Evolutionary conservation across 2,113 vertebrate species (phyloP).

Genomic region (Paramisgurnus dabryanus): DNA sequence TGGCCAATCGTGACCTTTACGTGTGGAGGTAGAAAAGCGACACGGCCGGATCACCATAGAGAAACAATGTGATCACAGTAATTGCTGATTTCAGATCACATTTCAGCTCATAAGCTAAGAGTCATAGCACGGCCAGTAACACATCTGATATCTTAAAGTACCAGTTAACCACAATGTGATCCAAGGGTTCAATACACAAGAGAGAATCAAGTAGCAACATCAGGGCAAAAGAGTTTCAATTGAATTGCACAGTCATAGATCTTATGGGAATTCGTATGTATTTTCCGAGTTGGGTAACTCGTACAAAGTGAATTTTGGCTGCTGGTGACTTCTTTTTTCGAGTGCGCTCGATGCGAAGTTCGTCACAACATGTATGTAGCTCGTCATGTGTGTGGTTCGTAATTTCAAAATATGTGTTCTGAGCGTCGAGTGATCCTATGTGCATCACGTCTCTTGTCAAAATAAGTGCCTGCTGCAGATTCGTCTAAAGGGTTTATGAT

Average conservation of each 20-base stretch:
- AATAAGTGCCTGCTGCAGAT: too few species aligned
- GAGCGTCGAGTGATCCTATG: too few species aligned
- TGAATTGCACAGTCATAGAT: background rate
- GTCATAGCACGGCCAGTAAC: conserved; percentile 32
- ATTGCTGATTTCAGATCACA: conserved; percentile 33
- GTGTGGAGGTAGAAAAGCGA: background rate
- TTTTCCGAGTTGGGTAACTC: too few species aligned
- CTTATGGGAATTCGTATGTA: too few species aligned
- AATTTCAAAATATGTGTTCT: too few species aligned
- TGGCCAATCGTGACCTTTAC: conserved; percentile 4
- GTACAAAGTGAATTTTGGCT: too few species aligned
- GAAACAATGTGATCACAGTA: background rate
- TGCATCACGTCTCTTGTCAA: too few species aligned
- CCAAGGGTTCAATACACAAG: conserved; percentile 26
- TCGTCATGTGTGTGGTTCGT: too few species aligned
- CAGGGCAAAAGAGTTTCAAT: background rate
- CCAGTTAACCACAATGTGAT: conserved; percentile 19
- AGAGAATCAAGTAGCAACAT: conserved; percentile 14
- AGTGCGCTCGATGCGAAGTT: too few species aligned
- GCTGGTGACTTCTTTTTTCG: too few species aligned
- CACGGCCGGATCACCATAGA: conserved; percentile 24
- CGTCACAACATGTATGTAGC: too few species aligned
- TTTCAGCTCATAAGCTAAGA: conserved; percentile 31
- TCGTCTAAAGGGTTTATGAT: too few species aligned
- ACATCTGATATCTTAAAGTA: conserved; percentile 38